Evolutionary conservation across 2,113 vertebrate species (phyloP), one percentile per base, ranked within the genome.

Genomic region (Dicrurus megarhynchus): DNA sequence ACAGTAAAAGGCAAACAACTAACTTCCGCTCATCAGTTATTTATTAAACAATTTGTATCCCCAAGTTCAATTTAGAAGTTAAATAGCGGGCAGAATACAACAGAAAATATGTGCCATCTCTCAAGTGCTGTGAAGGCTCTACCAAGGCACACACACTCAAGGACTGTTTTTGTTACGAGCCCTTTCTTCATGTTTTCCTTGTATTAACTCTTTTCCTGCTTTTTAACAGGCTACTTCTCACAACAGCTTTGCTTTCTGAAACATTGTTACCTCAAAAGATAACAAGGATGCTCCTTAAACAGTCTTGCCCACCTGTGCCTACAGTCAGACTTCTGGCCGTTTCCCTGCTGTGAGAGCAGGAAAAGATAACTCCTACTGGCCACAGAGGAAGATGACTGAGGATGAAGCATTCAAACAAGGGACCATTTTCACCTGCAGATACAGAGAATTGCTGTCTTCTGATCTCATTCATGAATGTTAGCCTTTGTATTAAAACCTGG

Each of bases 151-250:
- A 83, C 14, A 64, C 35, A 27, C 28, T 41, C 1, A 0, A 30
- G 41, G 22, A 73, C n/a, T 82, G 65, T 0, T 96, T 87, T 53
- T 46, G n/a, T 53, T 47, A 85, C n/a, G 83, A 64, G 33, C 11
- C 30, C 16, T 78, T 84, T 87, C 53, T 64, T 79, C 59, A 13
- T 6, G 12, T 69, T 82, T 69, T 79, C 41, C 53, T 81, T 37
- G 13, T 21, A 53, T 60, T 85, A 85, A 65, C 28, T 22, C 37
- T 65, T 73, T 30, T 61, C 33, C 37, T 61, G 50, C 37, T 83
- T 92, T 87, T 88, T 46, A 85, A 59, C 30, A 77, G 74, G 55
- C 21, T 53, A 16, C 46, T 74, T 87, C 68, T 74, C 52, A 65
- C 35, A 76, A 42, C 19, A 55, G 37, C 35, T 91, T 83, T 77